Percentiles rank a stretch among this genome's conserved stretches.
phyloP scores from a whole-genome alignment of 2,113 vertebrate genomes.

The Stomatorhinus ivindoensis region DNA sequence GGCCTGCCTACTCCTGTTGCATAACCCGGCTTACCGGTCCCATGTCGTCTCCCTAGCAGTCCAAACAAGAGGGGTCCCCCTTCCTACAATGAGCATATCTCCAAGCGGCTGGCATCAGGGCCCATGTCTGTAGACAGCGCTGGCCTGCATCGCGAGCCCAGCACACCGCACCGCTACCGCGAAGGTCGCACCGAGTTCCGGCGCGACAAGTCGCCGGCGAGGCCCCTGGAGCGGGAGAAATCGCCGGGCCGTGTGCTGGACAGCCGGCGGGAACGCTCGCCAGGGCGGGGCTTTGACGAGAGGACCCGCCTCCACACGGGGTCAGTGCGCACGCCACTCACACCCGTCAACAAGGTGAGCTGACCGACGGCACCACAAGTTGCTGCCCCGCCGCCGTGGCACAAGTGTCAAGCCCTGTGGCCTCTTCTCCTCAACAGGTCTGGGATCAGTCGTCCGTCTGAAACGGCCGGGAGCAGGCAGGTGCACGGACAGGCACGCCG shows the following conservation, averaged over 20 bases:
- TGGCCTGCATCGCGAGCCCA: slow-evolving; percentile 83
- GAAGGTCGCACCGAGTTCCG: slow-evolving; percentile 90
- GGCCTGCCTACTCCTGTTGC: neutral
- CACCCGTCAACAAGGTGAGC: slow-evolving; percentile 90
- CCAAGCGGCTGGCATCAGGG: slow-evolving; percentile 85
- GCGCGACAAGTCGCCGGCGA: slow-evolving; percentile 90
- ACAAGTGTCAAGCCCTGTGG: neutral
- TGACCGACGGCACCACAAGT: neutral
- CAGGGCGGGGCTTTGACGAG: slow-evolving; percentile 82
- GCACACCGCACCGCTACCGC: slow-evolving; percentile 91
- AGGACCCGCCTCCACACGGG: slow-evolving; percentile 76
- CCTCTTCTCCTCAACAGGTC: slow-evolving; percentile 49
- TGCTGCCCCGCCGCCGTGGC: neutral
- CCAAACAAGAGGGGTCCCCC: slow-evolving; percentile 95
- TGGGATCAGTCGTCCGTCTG: slow-evolving; percentile 95
- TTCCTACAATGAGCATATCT: slow-evolving; percentile 96
- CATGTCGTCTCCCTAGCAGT: slow-evolving; percentile 57
- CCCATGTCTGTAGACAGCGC: slow-evolving; percentile 71
- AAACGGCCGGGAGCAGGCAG: slow-evolving; percentile 32
- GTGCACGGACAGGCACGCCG: neutral
- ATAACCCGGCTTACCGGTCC: neutral
- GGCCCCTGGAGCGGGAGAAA: slow-evolving; percentile 89
- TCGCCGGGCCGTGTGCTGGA: slow-evolving; percentile 85
- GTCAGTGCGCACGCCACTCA: slow-evolving; percentile 81
- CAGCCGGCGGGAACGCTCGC: slow-evolving; percentile 86